Base-by-base conservation (phyloP, 2,797 vertebrate species). In the Naso thynnoides region DNA sequence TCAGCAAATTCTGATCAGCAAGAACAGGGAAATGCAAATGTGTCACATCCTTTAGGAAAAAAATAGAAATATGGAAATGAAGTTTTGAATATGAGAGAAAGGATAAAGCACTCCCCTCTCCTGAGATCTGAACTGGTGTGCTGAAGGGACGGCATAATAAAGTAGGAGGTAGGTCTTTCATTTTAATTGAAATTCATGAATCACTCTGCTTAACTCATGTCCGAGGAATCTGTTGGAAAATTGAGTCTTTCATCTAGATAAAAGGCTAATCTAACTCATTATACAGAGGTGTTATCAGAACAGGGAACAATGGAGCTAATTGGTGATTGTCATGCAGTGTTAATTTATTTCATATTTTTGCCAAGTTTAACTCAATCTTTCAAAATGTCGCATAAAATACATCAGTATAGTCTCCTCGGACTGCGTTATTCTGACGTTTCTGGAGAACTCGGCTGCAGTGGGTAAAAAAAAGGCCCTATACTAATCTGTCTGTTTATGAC, bases 121-220 rank as follows among this genome's bases (percentile, higher is more conserved):
- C 82, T 65, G 84, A 92, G 91, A 93, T 91, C 85, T 91, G 86
- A 92, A 93, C 87, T 70, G 67, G 86, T 79, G 78, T 84, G 91
- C 85, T 85, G 88, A 90, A 88, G 88, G 88, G 86, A 92, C 84
- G 86, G 90, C 91, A 89, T 90, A 93, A 93, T 91, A 92, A 92
- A 92, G 91, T 82, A 87, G 85, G 81, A 94, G 90, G 90, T 88
- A 91, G 89, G 89, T 90, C 89, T 91, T 93, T 93, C 89, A 89
- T 95, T 95, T 95, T 95, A 95, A 95, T 94, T 95, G 92, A 95
- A 95, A 95, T 93, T 92, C 91, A 93, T 94, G 90, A 92, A 92
- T 95, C 92, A 91, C 90, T 86, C 86, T 90, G 86, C 89, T 92
- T 89, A 89, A 93, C 88, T 92, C 83, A 84, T 92, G 92, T 94